phyloP scores from a whole-genome alignment of 2,888 invertebrate species.

The Meloe dianella region DNA sequence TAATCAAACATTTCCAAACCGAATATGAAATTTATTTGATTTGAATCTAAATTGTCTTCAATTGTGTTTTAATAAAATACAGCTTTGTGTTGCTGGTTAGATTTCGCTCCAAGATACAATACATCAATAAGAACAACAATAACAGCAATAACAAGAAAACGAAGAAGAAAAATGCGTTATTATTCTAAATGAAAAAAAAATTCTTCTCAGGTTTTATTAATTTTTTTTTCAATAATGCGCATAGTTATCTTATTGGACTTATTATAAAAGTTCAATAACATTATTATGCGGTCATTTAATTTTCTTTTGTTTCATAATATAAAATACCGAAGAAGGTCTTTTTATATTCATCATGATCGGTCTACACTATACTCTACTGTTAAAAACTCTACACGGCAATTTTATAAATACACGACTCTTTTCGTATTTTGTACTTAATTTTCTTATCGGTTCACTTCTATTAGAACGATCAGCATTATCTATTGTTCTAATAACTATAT shows the following conservation, averaged over 20 bases:
- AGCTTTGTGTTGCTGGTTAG: neutral
- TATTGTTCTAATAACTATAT: no score
- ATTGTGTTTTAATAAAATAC: neutral
- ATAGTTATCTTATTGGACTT: slow-evolving; percentile 10
- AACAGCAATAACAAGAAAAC: neutral
- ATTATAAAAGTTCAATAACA: slow-evolving; percentile 7
- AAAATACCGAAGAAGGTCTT: slow-evolving; percentile 11
- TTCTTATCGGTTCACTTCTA: no score
- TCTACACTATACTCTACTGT: slow-evolving; percentile 4
- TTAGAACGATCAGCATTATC: neutral
- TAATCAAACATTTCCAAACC: neutral
- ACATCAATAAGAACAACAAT: neutral
- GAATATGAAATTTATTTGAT: neutral
- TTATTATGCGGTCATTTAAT: neutral
- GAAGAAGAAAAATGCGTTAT: neutral
- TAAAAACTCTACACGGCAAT: neutral
- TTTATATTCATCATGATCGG: slow-evolving; percentile 8
- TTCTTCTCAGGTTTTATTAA: no score
- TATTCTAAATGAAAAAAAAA: neutral
- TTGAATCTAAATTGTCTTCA: neutral
- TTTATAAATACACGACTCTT: neutral
- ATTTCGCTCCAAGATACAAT: neutral
- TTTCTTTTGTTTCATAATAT: slow-evolving; percentile 8
- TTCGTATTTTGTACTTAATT: neutral
- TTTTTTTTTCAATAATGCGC: neutral